Evolutionary conservation across 2,797 vertebrate species (phyloP).

Genomic region (Mallotus villosus): DNA sequence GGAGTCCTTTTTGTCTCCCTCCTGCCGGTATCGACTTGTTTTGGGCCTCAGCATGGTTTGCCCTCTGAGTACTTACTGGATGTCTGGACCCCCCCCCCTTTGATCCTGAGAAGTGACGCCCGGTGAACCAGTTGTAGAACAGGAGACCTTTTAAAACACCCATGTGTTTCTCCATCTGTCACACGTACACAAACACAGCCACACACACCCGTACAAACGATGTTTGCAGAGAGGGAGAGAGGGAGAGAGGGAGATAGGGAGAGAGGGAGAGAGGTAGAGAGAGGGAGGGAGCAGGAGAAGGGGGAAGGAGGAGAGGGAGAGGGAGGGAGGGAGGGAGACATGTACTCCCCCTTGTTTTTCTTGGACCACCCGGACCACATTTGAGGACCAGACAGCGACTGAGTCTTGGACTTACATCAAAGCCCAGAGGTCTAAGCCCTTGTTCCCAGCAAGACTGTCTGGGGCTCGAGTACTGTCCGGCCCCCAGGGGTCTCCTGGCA

Average conservation of each 20-base stretch:
- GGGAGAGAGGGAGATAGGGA: too few relatives aligned
- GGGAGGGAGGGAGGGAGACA: neutral
- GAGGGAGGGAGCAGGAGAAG: too few relatives aligned
- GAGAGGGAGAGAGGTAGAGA: too few relatives aligned
- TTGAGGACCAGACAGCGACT: constrained; percentile 9
- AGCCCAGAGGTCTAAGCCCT: neutral
- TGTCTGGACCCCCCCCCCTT: neutral
- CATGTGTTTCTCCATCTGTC: neutral
- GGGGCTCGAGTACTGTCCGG: constrained; percentile 1
- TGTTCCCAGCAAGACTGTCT: neutral
- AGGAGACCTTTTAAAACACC: constrained; percentile 10
- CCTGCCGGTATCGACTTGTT: constrained; percentile 1
- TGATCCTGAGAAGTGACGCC: constrained; percentile 1
- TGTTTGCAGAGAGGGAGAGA: too few relatives aligned
- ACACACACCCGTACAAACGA: neutral
- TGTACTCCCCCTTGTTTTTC: neutral
- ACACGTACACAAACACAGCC: neutral
- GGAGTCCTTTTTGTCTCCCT: neutral
- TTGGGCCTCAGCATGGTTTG: neutral
- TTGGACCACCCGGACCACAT: constrained; percentile 1
- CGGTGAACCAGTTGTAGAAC: constrained; percentile 8
- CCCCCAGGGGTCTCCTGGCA: neutral
- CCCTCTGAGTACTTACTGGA: too few relatives aligned
- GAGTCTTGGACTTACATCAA: constrained; percentile 4
- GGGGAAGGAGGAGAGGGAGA: too few relatives aligned